These are phyloP conservation scores for Amphipyra tragopoginis DNA, from an alignment of 2,888 invertebrate species.

Conservation along the genomic window DNA sequence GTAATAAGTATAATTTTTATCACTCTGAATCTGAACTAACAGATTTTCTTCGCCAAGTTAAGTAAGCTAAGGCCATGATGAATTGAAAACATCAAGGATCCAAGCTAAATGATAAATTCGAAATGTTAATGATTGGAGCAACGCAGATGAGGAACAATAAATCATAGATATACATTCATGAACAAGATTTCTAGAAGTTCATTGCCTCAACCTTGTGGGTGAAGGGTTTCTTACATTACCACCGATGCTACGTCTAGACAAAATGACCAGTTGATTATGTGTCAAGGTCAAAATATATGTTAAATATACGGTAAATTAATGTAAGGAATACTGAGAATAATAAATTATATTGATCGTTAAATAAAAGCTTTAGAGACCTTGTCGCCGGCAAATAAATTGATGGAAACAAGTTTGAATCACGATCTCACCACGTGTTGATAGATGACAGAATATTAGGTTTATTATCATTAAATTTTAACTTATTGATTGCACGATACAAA, in stretches of 20 bases:
- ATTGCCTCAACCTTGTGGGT: conserved; percentile 33
- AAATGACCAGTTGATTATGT: conserved; percentile 25
- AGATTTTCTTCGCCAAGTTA: too few species aligned
- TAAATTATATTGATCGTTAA: conserved; percentile 47
- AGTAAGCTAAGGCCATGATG: not conserved
- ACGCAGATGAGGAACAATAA: conserved; percentile 6
- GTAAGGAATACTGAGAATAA: conserved; percentile 39
- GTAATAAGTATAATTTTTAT: too few species aligned
- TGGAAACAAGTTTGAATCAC: conserved; percentile 42
- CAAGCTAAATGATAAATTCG: conserved; percentile 2
- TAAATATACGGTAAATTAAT: conserved; percentile 50
- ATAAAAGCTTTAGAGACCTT: conserved; percentile 51
- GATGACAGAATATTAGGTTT: conserved; percentile 14
- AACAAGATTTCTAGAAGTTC: conserved; percentile 35
- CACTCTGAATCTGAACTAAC: too few species aligned
- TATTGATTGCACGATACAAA: not conserved
- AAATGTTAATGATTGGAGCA: conserved; percentile 5
- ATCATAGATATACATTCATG: not conserved
- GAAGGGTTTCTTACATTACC: conserved; percentile 31
- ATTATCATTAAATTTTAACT: conserved; percentile 4
- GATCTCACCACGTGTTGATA: conserved; percentile 34
- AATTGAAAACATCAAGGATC: conserved; percentile 4
- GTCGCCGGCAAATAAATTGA: conserved; percentile 35
- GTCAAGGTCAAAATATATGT: conserved; percentile 53
- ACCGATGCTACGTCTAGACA: conserved; percentile 34